A percentile compares a stretch with the other conserved stretches of the same genome.
Conservation (phyloP, 2,797 vertebrate genomes). For the Megalops cyprinoides region DNA sequence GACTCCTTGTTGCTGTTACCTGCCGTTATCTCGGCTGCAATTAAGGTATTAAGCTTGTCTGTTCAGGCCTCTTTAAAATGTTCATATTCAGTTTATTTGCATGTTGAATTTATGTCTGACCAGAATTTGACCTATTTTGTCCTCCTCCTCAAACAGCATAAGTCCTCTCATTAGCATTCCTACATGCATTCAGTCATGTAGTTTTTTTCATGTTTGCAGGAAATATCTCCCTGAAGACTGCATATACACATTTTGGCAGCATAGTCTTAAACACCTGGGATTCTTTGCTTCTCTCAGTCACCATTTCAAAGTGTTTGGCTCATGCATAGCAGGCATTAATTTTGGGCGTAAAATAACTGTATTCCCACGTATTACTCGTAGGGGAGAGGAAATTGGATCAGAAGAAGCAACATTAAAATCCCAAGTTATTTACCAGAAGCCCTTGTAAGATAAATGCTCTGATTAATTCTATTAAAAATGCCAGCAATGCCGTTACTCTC, state of each 20-base stretch:
- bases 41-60: no score
- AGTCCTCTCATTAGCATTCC: no score
- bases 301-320: slow-evolving; percentile 1
- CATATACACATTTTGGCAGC: no score
- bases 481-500: no score
- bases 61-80: no score
- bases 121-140: neutral
- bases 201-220: no score
- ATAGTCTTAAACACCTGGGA: neutral
- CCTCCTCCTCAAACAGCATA: slow-evolving; percentile 40
- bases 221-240: no score
- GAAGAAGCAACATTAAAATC: neutral
- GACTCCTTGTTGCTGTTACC: slow-evolving; percentile 49
- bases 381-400: neutral
- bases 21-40: no score
- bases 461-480: no score
- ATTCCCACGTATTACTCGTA: neutral
- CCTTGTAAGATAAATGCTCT: neutral
- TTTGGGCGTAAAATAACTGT: neutral
- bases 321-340: neutral
- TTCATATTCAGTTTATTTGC: no score
- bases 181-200: no score
- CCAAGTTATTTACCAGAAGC: neutral
- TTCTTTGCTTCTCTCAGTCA: neutral
- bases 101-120: neutral